Percentiles rank a stretch among this genome's conserved stretches.
Evolutionary conservation across 53 echinoderm and acorn worm genomes (phyloP).

Genomic region (Holothuria scabra): DNA sequence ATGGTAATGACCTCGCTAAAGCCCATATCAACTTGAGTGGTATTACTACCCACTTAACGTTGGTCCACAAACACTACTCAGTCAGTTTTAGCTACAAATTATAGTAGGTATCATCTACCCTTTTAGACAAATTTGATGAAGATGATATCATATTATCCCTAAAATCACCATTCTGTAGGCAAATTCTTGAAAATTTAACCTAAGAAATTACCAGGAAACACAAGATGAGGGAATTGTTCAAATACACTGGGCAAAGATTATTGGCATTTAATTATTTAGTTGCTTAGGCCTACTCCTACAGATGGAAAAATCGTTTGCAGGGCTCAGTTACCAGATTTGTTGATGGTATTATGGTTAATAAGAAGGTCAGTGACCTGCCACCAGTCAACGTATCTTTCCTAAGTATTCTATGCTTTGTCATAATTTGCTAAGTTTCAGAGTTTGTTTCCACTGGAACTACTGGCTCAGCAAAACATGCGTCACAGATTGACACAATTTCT

Average conservation of each 20-base stretch:
- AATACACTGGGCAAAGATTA: slow-evolving; percentile 25
- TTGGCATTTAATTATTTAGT: slow-evolving; percentile 40
- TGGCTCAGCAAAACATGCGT: no score
- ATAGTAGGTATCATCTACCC: slow-evolving; percentile 18
- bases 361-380: slow-evolving; percentile 19
- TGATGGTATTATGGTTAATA: background rate
- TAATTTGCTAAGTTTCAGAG: no score
- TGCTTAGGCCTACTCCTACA: slow-evolving; percentile 1
- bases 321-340: background rate
- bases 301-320: slow-evolving; percentile 45
- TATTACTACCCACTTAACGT: no score
- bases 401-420: no score
- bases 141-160: slow-evolving; percentile 2
- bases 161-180: background rate
- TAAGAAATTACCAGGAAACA: background rate
- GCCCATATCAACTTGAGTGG: no score
- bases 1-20: no score
- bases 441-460: no score
- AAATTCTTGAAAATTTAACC: slow-evolving; percentile 5
- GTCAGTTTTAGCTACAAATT: background rate
- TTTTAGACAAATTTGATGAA: slow-evolving; percentile 25
- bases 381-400: no score
- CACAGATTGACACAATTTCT: no score
- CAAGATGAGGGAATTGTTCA: slow-evolving; percentile 7
- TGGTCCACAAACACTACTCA: no score